Percentiles rank a stretch among this genome's conserved stretches.
Evolutionary conservation across 2,888 invertebrate species (phyloP).

Genomic region (Salticus scenicus): DNA sequence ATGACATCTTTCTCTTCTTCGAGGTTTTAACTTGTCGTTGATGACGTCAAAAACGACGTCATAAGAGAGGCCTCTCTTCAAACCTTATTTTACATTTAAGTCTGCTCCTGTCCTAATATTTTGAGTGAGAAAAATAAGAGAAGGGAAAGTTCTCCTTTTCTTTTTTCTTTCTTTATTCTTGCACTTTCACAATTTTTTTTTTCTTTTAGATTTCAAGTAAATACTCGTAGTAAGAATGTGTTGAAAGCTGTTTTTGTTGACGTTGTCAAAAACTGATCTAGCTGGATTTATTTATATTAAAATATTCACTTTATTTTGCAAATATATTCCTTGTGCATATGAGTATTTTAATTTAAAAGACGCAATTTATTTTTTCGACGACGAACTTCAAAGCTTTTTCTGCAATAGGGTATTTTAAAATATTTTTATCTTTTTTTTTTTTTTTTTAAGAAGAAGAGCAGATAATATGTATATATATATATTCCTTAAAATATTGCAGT

Average conservation of each 20-base stretch:
- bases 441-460: too few relatives aligned
- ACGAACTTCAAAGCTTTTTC: too few relatives aligned
- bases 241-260: neutral
- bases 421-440: too few relatives aligned
- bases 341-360: too few relatives aligned
- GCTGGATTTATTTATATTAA: neutral
- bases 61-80: constrained; percentile 40
- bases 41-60: constrained; percentile 53
- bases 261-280: neutral
- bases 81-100: constrained; percentile 44
- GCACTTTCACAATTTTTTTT: neutral
- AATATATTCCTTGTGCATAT: too few relatives aligned
- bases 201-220: neutral
- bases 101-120: constrained; percentile 20
- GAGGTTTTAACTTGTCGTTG: constrained; percentile 20
- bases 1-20: constrained; percentile 12
- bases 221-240: neutral
- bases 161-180: neutral
- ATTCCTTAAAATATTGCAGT: too few relatives aligned
- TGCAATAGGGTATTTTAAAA: too few relatives aligned
- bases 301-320: neutral
- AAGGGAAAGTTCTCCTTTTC: neutral
- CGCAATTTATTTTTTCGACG: too few relatives aligned
- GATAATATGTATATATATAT: too few relatives aligned
- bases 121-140: neutral